These are phyloP conservation scores for Xerus inauris DNA, from an alignment of 2,113 vertebrate species.

Conservation along the genomic window DNA sequence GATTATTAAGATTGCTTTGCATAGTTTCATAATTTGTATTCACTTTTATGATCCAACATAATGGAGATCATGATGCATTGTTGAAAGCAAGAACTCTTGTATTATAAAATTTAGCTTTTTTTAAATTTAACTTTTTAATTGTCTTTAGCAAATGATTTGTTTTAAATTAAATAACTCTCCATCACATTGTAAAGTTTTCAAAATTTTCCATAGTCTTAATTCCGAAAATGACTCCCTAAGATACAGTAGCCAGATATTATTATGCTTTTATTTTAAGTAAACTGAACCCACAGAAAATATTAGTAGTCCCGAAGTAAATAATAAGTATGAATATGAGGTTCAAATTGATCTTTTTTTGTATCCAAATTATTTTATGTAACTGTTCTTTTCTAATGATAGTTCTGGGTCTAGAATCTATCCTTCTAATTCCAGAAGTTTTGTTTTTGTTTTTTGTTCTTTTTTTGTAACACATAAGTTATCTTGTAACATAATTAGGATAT, in stretches of 20 bases:
- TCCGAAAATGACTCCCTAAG: not conserved
- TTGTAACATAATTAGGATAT: not conserved
- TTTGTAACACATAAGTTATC: not conserved
- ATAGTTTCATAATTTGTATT: not conserved
- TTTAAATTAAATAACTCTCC: not conserved
- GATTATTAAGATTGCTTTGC: not conserved
- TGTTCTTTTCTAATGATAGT: not conserved
- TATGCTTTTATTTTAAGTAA: not conserved
- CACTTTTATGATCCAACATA: not conserved
- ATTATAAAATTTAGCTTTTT: not conserved
- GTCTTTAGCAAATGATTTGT: not conserved
- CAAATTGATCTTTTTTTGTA: not conserved
- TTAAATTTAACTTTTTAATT: not conserved
- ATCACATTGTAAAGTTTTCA: not conserved
- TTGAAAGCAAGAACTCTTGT: not conserved
- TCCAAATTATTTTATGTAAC: not conserved
- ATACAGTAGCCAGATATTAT: not conserved
- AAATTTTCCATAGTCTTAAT: not conserved
- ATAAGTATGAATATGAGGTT: not conserved
- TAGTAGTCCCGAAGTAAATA: not conserved
- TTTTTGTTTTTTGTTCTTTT: no score
- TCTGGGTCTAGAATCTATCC: not conserved
- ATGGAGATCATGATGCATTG: not conserved
- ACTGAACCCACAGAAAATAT: not conserved
- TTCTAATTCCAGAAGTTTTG: not conserved